Evolutionary conservation across 2,113 vertebrate genomes (phyloP).

Genomic region (Phalacrocorax pelagicus): DNA sequence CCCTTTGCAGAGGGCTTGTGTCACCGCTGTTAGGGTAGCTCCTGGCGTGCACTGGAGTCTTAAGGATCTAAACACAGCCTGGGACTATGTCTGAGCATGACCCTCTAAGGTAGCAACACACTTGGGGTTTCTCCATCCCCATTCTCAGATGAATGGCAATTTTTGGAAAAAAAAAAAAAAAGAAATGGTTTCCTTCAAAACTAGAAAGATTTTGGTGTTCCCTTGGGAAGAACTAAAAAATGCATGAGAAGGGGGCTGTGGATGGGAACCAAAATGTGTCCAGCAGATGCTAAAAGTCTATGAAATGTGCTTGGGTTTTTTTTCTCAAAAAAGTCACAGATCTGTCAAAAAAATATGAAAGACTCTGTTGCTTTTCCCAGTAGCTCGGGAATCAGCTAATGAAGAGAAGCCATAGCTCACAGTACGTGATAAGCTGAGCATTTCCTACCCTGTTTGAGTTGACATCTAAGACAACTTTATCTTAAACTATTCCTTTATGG

Average conservation of each 20-base stretch:
- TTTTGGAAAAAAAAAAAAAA: neutral
- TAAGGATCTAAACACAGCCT: neutral
- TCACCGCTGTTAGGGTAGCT: neutral
- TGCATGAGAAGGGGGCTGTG: neutral
- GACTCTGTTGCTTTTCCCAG: neutral
- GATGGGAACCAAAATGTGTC: neutral
- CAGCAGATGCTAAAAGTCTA: neutral
- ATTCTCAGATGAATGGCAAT: neutral
- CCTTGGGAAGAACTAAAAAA: neutral
- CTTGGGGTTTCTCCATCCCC: neutral
- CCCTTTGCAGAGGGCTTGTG: neutral
- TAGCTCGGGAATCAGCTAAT: neutral
- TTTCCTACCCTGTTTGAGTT: neutral
- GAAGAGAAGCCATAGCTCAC: neutral
- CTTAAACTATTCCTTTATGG: neutral
- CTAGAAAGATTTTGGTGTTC: neutral
- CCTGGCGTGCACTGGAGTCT: neutral
- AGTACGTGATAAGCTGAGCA: neutral
- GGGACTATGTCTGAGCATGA: neutral
- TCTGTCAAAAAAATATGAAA: neutral
- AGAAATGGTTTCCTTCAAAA: neutral
- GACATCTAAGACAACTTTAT: neutral
- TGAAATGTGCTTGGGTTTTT: neutral
- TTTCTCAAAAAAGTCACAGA: neutral
- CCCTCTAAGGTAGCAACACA: neutral